These are phyloP conservation scores for Fundulus diaphanus DNA, from an alignment of 2,797 vertebrate genomes.

Conservation along the genomic window DNA sequence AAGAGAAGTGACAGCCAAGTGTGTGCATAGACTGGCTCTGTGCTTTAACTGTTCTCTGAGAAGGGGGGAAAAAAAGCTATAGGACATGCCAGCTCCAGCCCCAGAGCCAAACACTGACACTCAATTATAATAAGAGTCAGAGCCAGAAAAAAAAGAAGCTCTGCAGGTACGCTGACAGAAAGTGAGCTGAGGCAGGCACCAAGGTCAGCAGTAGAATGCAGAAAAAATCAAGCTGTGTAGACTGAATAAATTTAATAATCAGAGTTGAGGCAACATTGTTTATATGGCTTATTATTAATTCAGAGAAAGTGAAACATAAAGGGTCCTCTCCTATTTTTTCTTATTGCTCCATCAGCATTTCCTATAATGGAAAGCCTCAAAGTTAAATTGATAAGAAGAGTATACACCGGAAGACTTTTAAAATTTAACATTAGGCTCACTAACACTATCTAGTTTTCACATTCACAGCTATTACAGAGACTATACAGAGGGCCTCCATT, in stretches of 20 bases:
- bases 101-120: constrained; percentile 73
- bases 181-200: constrained; percentile 60
- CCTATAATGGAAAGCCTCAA: neutral
- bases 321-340: neutral
- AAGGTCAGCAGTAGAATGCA: constrained; percentile 65
- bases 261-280: constrained; percentile 1
- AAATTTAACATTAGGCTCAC: neutral
- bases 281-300: constrained; percentile 1
- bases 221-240: constrained; percentile 23
- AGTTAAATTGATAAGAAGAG: neutral
- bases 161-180: constrained; percentile 58
- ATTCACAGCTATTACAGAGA: neutral
- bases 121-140: constrained; percentile 76
- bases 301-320: constrained; percentile 4
- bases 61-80: constrained; percentile 34
- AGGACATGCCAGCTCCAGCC: constrained; percentile 64
- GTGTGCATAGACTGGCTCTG: constrained; percentile 67
- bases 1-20: constrained; percentile 62
- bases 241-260: neutral
- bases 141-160: constrained; percentile 57
- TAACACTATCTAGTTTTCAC: neutral
- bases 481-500: neutral
- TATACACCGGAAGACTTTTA: neutral
- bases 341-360: neutral
- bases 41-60: constrained; percentile 49